Evolutionary conservation across 2,888 invertebrate genomes (phyloP), one percentile per base, ranked within the genome.

Genomic region (Gasteruption jaculator): DNA sequence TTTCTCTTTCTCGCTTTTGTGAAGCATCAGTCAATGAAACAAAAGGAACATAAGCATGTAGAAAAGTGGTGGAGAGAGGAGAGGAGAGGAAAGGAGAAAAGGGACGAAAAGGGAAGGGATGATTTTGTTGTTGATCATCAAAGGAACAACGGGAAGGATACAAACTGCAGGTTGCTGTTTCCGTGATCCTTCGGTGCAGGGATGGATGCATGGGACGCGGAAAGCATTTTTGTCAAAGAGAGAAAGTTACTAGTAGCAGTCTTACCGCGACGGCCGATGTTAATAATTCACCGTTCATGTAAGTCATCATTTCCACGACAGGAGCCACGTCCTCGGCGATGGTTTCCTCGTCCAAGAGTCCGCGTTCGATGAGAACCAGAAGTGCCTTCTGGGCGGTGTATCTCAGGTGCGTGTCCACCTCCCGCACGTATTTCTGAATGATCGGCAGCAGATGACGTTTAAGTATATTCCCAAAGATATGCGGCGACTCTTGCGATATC

Each of bases 271-370:
- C 72, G 51, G 75, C 76, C 54, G 75, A 74, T 27, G 74, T 74
- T 46, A 76, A 72, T 43, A 75, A 76, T 52, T 83, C 80, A 45
- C 75, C 73, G 35, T 73, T 57, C 38, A 60, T 57, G 33, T 74
- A 74, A 26, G 75, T 75, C 6, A 79, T 75, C 44, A 80, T 69
- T 22, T 78, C 76, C 36, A 85, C 75, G 16, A 79, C 76, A 8
- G 82, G 82, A 55, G 82, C 81, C 32, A 85, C 77, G 64, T 79
- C 77, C 32, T 77, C 73, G 58, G 83, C 81, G 38, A 82, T 76
- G 55, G 81, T 78, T 39, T 71, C 73, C 58, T 74, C 68, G 32
- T 76, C 75, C 39, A 85, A 73, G 29, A 83, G 73, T 37, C 76
- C 77, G 48, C 81, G 79, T 61, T 85, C 82, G 56, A 85, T 71